These are phyloP conservation scores for Acanthiza pusilla DNA, from an alignment of 2,797 vertebrate species.

Conservation along the genomic window DNA sequence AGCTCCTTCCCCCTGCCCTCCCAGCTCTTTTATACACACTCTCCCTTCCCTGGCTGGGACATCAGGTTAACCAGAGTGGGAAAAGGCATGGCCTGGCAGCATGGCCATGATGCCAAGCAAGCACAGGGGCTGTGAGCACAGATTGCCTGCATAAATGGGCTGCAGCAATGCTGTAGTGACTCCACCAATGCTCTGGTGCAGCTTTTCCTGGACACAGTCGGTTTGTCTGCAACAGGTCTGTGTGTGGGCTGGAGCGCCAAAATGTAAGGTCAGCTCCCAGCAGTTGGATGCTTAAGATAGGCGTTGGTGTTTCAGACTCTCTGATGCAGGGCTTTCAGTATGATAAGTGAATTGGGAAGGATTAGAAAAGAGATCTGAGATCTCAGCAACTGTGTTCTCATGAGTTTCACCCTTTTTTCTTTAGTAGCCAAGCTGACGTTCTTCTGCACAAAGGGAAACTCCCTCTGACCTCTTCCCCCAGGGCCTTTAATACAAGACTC, in stretches of 20 bases:
- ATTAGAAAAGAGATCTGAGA: neutral
- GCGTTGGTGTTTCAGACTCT: neutral
- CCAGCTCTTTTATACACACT: accelerated
- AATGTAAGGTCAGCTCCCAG: neutral
- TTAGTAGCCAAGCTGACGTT: neutral
- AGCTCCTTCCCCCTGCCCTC: accelerated
- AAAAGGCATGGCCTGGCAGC: neutral
- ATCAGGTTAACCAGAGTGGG: neutral
- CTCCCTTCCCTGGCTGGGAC: accelerated
- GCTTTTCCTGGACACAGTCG: neutral
- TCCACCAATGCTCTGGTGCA: neutral
- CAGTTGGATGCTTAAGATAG: neutral
- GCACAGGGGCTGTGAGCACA: neutral
- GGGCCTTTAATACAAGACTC: neutral
- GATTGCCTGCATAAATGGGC: neutral
- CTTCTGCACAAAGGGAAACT: neutral
- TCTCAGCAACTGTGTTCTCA: neutral
- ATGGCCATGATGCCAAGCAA: neutral
- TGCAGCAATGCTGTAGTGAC: accelerated
- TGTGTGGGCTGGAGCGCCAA: neutral
- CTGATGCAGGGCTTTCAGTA: neutral
- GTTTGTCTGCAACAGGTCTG: neutral
- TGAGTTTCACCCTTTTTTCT: neutral
- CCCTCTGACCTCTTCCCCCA: neutral
- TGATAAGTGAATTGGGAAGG: neutral